Evolutionary conservation across 2,888 invertebrate genomes (phyloP).

Genomic region (Alcis repandata): DNA sequence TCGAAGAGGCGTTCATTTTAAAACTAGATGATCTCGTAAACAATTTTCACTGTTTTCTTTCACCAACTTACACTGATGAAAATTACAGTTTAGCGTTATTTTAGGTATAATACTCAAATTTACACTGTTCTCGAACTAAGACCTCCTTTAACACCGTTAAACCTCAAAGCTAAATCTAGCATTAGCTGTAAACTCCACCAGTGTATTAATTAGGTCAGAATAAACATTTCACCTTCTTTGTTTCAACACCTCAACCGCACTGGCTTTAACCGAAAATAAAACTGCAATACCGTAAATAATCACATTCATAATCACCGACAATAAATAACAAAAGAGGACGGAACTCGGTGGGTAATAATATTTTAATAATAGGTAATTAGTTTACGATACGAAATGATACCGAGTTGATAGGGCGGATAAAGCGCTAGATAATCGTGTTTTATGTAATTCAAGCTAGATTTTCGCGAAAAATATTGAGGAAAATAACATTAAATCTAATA

Average conservation of each 20-base stretch:
- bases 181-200: too few species aligned
- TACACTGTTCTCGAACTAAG: too few species aligned
- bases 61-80: too few species aligned
- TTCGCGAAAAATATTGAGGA: not conserved
- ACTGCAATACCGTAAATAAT: slow-evolving; percentile 13
- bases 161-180: too few species aligned
- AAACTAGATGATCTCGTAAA: too few species aligned
- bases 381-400: slow-evolving; percentile 34
- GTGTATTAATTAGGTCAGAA: too few species aligned
- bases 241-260: slow-evolving; percentile 17
- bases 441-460: slow-evolving; percentile 13
- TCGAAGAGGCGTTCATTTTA: too few species aligned
- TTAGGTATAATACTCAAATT: too few species aligned
- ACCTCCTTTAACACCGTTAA: too few species aligned
- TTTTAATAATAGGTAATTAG: slow-evolving; percentile 34
- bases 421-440: slow-evolving; percentile 11
- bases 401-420: slow-evolving; percentile 25
- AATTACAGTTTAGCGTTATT: too few species aligned
- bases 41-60: not conserved
- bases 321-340: slow-evolving; percentile 11
- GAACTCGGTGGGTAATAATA: slow-evolving; percentile 7
- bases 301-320: slow-evolving; percentile 23
- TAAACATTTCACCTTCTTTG: slow-evolving; percentile 13
- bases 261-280: slow-evolving; percentile 12
- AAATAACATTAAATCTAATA: not conserved